These are phyloP conservation scores for Neosilurus mollespiculum DNA, from an alignment of 2,797 vertebrate genomes.

Conservation along the genomic window DNA sequence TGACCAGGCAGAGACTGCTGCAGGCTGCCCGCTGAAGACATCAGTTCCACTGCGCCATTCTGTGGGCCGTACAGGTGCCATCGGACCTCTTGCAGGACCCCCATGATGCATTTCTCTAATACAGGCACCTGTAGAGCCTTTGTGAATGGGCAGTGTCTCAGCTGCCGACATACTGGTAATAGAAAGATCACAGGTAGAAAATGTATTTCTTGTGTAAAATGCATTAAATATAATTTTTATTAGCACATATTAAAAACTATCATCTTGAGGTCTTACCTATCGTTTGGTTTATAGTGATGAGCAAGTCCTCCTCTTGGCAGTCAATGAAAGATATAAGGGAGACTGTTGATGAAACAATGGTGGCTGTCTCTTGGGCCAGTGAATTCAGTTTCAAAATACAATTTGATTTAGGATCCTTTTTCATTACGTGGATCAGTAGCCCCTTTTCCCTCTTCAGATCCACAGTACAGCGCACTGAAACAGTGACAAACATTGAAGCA, in stretches of 20 bases:
- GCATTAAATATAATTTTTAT: neutral
- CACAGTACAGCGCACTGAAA: conserved; percentile 64
- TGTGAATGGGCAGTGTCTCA: conserved; percentile 63
- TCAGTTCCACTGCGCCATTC: conserved; percentile 72
- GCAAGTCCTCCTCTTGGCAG: conserved; percentile 64
- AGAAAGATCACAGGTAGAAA: neutral
- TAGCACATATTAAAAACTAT: neutral
- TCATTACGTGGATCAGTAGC: conserved; percentile 63
- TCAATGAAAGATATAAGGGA: conserved; percentile 64
- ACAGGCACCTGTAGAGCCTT: conserved; percentile 69
- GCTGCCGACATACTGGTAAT: conserved; percentile 61
- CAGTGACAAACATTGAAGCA: conserved; percentile 1
- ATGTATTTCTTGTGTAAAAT: neutral
- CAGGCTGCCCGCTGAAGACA: conserved; percentile 66
- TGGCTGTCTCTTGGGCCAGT: conserved; percentile 46
- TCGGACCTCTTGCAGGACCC: conserved; percentile 70
- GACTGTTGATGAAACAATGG: conserved; percentile 50
- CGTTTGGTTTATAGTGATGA: conserved; percentile 58
- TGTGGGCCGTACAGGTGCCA: conserved; percentile 77
- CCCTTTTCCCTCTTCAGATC: conserved; percentile 48
- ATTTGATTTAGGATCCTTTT: conserved; percentile 47
- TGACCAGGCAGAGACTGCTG: conserved; percentile 72
- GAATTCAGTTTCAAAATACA: conserved; percentile 69
- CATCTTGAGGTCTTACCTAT: conserved; percentile 60
- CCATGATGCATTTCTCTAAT: conserved; percentile 69